A percentile compares a stretch with the other conserved stretches of the same genome.
phyloP scores from a whole-genome alignment of 2,888 invertebrate genomes.

The Napeogenes inachia region DNA sequence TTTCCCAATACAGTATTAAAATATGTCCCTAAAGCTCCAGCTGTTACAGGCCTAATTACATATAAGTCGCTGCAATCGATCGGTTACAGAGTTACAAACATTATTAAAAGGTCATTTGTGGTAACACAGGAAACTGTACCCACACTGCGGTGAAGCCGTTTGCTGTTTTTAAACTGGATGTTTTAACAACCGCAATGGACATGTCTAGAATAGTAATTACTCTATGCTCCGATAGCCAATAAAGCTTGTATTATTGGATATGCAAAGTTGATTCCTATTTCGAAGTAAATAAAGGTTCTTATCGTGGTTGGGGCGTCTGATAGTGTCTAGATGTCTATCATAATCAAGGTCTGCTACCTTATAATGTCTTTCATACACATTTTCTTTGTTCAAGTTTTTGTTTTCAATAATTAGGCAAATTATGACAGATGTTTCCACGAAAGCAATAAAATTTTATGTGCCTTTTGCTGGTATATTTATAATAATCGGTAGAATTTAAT shows the following conservation, averaged over 20 bases:
- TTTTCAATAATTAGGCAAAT: slow-evolving; percentile 19
- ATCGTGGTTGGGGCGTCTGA: background rate
- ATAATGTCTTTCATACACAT: slow-evolving; percentile 10
- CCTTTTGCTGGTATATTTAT: background rate
- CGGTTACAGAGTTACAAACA: slow-evolving; percentile 49
- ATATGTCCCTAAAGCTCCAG: too few relatives aligned
- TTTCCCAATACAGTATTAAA: too few relatives aligned
- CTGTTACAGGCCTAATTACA: too few relatives aligned
- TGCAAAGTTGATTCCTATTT: slow-evolving; percentile 12
- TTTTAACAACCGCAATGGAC: slow-evolving; percentile 28
- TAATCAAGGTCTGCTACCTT: slow-evolving; percentile 9
- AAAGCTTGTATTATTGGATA: slow-evolving; percentile 15
- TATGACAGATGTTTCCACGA: slow-evolving; percentile 10
- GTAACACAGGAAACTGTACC: slow-evolving; percentile 65
- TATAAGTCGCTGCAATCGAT: background rate
- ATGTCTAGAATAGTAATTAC: slow-evolving; percentile 24
- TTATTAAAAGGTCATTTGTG: slow-evolving; percentile 69
- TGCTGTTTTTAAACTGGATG: slow-evolving; percentile 40
- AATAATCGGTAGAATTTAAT: background rate
- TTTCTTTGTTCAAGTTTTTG: slow-evolving; percentile 18
- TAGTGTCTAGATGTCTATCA: slow-evolving; percentile 14
- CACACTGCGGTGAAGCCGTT: slow-evolving; percentile 59
- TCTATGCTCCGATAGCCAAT: slow-evolving; percentile 20
- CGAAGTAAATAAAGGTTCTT: background rate
- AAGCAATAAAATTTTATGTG: slow-evolving; percentile 6